phyloP scores from a whole-genome alignment of 1,140 invertebrate species.

The Chironomus tepperi region DNA sequence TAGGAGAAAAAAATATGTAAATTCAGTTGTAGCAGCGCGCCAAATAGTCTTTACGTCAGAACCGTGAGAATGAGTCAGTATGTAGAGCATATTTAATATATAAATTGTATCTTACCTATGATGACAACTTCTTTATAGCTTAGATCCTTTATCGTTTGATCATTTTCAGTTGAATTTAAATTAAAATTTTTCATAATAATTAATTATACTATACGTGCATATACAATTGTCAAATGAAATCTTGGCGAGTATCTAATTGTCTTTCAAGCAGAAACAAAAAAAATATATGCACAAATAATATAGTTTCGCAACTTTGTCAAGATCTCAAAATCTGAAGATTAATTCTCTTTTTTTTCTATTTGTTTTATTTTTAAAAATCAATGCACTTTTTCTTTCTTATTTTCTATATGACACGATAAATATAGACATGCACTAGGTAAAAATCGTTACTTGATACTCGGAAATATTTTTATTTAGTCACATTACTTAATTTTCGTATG shows the following conservation, averaged over 20 bases:
- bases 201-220: neutral
- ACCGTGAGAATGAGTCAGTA: no score
- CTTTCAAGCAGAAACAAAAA: neutral
- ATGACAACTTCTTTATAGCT: slow-evolving; percentile 57
- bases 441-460: neutral
- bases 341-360: neutral
- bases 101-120: slow-evolving; percentile 43
- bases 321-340: neutral
- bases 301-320: slow-evolving; percentile 5
- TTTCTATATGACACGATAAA: neutral
- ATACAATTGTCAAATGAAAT: neutral
- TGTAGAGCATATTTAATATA: no score
- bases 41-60: no score
- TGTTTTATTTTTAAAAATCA: slow-evolving; percentile 6
- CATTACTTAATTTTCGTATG: neutral
- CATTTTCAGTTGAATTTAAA: neutral
- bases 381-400: neutral
- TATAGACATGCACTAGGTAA: neutral
- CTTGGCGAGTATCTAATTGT: neutral
- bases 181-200: slow-evolving; percentile 18
- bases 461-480: neutral
- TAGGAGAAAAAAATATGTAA: no score
- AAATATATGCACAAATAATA: neutral
- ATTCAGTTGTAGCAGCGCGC: no score
- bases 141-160: slow-evolving; percentile 32